phyloP scores from a whole-genome alignment of 1,140 invertebrate genomes.

The Drosophila pruinosa region DNA sequence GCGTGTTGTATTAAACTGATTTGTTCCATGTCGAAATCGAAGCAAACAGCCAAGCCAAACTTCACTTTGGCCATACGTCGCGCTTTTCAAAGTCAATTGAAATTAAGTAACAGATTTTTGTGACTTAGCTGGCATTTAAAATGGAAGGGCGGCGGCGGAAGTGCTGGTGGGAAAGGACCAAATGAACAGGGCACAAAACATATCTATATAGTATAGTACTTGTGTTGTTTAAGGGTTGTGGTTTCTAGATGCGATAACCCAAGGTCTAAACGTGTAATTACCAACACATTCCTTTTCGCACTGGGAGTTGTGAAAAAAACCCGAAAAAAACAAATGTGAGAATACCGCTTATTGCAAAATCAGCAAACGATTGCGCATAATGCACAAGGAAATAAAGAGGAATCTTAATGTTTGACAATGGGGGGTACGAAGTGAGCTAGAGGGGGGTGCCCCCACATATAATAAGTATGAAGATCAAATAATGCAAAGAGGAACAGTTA shows the following conservation, averaged over 20 bases:
- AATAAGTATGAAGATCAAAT: too few relatives aligned
- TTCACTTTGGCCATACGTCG: constrained; percentile 39
- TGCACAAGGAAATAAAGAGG: neutral
- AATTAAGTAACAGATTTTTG: constrained; percentile 79
- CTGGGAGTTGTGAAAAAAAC: neutral
- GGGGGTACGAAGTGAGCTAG: too few relatives aligned
- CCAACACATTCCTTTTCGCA: neutral
- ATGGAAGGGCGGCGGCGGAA: neutral
- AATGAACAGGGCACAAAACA: neutral
- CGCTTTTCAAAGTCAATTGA: constrained; percentile 77
- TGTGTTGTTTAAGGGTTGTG: constrained; percentile 11
- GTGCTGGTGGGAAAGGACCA: neutral
- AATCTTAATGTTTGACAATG: too few relatives aligned
- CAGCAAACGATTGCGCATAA: neutral
- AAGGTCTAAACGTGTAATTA: constrained; percentile 10
- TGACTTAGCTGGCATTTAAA: constrained; percentile 23
- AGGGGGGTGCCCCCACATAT: too few relatives aligned
- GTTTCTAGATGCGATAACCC: neutral
- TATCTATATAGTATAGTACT: neutral
- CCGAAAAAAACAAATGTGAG: neutral
- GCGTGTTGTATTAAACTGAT: constrained; percentile 68
- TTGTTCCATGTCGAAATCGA: constrained; percentile 69
- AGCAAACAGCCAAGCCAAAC: constrained; percentile 41
- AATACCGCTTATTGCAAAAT: neutral
- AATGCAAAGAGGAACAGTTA: too few relatives aligned